Conservation (phyloP, 2,888 invertebrate genomes). For the Encarsia formosa region DNA sequence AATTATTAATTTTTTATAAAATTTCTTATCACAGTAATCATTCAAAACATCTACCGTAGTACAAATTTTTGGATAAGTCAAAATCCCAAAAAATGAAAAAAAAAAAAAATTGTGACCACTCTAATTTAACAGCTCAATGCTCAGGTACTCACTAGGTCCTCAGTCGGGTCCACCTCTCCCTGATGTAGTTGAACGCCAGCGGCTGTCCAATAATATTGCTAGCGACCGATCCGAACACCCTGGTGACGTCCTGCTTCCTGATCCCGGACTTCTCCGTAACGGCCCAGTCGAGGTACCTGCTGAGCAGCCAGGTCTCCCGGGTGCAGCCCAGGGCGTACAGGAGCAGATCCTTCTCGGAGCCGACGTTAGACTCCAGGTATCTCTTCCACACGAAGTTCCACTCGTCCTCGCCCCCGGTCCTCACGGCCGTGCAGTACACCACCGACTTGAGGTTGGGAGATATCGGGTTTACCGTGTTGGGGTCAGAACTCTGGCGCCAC, state of each 20-base stretch:
- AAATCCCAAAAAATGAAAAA: neutral
- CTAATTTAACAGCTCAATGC: no score
- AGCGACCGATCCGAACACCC: conserved; percentile 74
- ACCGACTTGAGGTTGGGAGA: conserved; percentile 77
- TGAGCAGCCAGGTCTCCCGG: conserved; percentile 76
- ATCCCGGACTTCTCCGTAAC: conserved; percentile 71
- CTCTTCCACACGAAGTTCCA: conserved; percentile 87
- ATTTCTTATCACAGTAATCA: no score
- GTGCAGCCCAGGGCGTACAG: conserved; percentile 78
- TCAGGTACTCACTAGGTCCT: conserved; percentile 68
- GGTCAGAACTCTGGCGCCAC: conserved; percentile 70
- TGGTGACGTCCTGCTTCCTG: conserved; percentile 74
- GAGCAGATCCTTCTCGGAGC: conserved; percentile 75
- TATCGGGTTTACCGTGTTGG: conserved; percentile 75
- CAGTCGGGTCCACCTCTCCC: conserved; percentile 70
- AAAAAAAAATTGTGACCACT: no score
- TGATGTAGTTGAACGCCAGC: conserved; percentile 74
- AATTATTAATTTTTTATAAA: no score
- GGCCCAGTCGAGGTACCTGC: conserved; percentile 71
- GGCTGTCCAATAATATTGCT: conserved; percentile 74
- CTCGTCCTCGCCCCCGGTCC: conserved; percentile 75
- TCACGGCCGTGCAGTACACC: conserved; percentile 83
- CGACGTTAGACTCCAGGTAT: conserved; percentile 71
- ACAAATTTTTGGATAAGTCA: no score
- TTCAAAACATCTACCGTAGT: no score